Percentiles rank a stretch among this genome's conserved stretches.
phyloP scores from a whole-genome alignment of 2,797 vertebrate genomes.

The Falco biarmicus region DNA sequence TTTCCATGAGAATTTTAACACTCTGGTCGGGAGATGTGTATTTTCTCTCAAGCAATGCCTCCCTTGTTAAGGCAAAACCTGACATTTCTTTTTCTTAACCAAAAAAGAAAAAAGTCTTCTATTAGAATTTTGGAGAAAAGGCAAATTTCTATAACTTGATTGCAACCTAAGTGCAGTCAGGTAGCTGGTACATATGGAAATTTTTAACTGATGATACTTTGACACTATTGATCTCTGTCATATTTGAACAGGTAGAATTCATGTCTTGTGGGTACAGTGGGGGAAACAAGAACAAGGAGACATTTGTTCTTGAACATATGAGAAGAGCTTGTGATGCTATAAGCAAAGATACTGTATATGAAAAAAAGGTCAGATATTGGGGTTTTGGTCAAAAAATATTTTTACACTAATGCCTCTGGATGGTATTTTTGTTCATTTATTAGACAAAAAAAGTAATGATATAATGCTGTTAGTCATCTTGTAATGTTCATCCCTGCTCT shows the following conservation, averaged over 20 bases:
- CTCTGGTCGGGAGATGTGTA: not conserved
- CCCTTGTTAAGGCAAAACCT: not conserved
- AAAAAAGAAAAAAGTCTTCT: not conserved
- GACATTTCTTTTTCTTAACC: not conserved
- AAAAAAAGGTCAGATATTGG: not conserved
- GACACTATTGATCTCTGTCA: not conserved
- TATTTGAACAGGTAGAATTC: not conserved
- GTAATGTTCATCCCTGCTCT: not conserved
- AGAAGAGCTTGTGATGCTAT: not conserved
- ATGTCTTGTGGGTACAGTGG: not conserved
- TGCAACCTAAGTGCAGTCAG: not conserved
- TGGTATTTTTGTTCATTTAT: not conserved
- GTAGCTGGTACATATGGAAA: not conserved
- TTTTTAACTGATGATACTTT: not conserved
- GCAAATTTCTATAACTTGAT: not conserved
- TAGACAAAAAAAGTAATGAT: rapidly evolving
- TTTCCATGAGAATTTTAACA: not conserved
- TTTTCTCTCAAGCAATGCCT: not conserved
- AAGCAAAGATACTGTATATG: not conserved
- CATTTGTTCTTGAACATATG: not conserved
- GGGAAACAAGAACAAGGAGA: not conserved
- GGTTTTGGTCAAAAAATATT: not conserved
- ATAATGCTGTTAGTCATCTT: not conserved
- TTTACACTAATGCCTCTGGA: not conserved
- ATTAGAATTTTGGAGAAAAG: not conserved